Base-by-base conservation (phyloP, 2,113 vertebrate species). In the Oryzias javanicus region DNA sequence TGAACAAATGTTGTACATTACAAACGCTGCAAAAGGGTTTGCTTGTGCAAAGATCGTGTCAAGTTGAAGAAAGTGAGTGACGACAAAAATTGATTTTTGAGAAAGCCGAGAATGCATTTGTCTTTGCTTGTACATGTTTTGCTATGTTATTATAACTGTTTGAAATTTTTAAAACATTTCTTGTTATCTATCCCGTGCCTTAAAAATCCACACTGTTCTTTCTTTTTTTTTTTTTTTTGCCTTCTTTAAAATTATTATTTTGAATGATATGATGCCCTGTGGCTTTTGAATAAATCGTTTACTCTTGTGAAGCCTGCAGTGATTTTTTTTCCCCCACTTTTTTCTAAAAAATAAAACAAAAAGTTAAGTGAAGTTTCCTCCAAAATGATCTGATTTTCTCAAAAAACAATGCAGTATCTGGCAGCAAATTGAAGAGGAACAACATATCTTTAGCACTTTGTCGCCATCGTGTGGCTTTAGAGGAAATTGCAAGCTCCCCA, bases 111-210 rank as follows among this genome's bases (percentile, higher is more conserved):
- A 48, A 61, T 68, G 60, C 54, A 51, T 56, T 15, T 42, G 60
- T 62, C 25, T 46, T 24, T 27, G 65, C 64, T 55, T 81, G 63
- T 75, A 68, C 44, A 44, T 76, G 72, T 76, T 76, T 76, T 70
- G 51, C 66, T 46, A 74, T 55, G 70, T 72, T 42, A 18, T 75
- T 70, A 44, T 58, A 62, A 75, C 51, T 64, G 64, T 85, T 47
- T 55, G 29, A 19, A 78, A 74, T 42, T 49, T 64, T 80, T 8
- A 84, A 79, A 49, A 60, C 51, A 51, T 74, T 77, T 78, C 60
- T 54, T 78, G 63, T 81, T 79, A 59, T 89, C 88, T 86, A 90
- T 90, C 83, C 86, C 90, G 94, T 95, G 94, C 94, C 94, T 96
- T 95, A 95, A 86, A 69, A 75, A 74, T 18, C 7, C 18, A 58